A percentile compares a stretch with the other conserved stretches of the same genome.
These are phyloP conservation scores for Delia radicum DNA, from an alignment of 1,140 invertebrate species.

Conservation along the genomic window DNA sequence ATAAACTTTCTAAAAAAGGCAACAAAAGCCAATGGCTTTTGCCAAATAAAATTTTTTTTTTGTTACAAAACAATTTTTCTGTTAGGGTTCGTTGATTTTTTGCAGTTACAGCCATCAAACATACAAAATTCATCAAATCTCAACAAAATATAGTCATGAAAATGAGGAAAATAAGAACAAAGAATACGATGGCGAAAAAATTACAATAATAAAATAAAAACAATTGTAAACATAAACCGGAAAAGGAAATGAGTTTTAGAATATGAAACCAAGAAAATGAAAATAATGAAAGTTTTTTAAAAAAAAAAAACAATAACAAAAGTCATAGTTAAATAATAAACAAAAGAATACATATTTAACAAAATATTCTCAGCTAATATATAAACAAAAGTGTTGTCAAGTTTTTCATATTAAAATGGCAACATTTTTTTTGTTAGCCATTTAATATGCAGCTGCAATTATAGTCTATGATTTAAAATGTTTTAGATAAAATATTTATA, in stretches of 20 bases:
- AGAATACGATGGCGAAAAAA: background rate
- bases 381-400: background rate
- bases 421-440: background rate
- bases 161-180: background rate
- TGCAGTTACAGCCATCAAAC: background rate
- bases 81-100: constrained; percentile 14
- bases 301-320: background rate
- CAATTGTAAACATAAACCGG: background rate
- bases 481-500: background rate
- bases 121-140: background rate
- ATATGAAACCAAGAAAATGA: background rate
- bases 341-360: too few species aligned
- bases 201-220: background rate
- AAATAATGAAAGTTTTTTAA: constrained; percentile 1
- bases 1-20: constrained; percentile 14
- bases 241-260: constrained; percentile 22
- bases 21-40: constrained; percentile 6
- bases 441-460: too few species aligned
- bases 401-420: background rate
- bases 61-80: background rate
- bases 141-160: background rate
- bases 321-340: background rate
- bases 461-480: background rate
- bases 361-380: background rate
- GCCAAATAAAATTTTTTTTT: background rate